Conservation (phyloP, 2,797 vertebrate species). For the Pantherophis vulpinus region DNA sequence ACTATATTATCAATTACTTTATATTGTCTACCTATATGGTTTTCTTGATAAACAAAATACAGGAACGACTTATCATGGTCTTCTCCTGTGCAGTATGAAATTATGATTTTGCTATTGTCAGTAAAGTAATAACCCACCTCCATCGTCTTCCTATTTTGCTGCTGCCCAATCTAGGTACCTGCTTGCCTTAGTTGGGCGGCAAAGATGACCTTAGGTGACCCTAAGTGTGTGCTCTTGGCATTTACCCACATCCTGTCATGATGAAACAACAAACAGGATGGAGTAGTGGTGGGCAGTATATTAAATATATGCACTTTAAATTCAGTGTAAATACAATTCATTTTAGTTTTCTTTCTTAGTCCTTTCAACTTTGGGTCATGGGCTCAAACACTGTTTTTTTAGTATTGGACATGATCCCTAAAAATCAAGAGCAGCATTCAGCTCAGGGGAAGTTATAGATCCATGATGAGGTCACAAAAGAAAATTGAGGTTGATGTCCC, state of each 20-base stretch:
- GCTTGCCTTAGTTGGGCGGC: not conserved
- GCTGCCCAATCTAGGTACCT: not conserved
- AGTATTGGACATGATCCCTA: not conserved
- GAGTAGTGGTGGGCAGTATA: not conserved
- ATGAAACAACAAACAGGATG: not conserved
- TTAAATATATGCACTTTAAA: not conserved
- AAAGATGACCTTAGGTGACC: not conserved
- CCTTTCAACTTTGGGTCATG: not conserved
- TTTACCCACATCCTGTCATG: not conserved
- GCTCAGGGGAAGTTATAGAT: not conserved
- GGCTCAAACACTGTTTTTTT: not conserved
- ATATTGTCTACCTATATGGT: not conserved
- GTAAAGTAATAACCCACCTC: not conserved
- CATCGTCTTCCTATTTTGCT: not conserved
- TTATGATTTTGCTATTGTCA: too few relatives aligned
- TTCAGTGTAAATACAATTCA: not conserved
- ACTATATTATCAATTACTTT: not conserved
- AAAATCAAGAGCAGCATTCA: not conserved
- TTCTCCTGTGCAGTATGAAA: too few relatives aligned
- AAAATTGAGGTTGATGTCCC: not conserved
- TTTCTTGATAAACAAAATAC: too few relatives aligned
- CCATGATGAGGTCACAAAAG: not conserved
- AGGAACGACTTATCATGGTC: too few relatives aligned
- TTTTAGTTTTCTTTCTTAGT: not conserved
- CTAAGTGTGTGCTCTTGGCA: not conserved